Evolutionary conservation across 2,888 invertebrate species (phyloP).

Genomic region (Tachina lurida): DNA sequence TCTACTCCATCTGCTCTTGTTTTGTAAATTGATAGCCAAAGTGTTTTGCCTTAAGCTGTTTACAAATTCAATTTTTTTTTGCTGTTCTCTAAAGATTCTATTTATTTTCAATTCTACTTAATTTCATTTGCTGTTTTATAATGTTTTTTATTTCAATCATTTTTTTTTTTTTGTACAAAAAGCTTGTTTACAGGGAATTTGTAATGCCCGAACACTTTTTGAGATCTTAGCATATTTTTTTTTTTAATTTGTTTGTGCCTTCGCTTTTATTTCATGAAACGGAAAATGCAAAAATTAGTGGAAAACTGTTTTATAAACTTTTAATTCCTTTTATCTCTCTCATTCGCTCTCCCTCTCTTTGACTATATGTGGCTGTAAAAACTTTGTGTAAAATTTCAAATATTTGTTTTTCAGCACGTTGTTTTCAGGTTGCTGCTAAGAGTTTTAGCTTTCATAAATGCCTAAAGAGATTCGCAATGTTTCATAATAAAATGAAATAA

Average conservation of each 20-base stretch:
- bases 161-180: not conserved
- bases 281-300: conserved; percentile 28
- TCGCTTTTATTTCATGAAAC: conserved; percentile 1
- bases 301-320: conserved; percentile 17
- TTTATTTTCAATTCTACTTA: conserved; percentile 3
- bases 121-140: conserved; percentile 3
- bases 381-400: not conserved
- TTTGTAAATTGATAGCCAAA: not conserved
- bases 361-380: too few relatives aligned
- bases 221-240: conserved; percentile 42
- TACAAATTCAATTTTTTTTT: conserved; percentile 45
- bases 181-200: conserved; percentile 56
- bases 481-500: not conserved
- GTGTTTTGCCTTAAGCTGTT: conserved; percentile 40
- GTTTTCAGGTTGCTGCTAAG: not conserved
- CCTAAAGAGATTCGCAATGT: not conserved
- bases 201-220: conserved; percentile 45
- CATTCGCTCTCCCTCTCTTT: not conserved
- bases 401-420: not conserved
- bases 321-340: not conserved
- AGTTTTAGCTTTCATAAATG: not conserved
- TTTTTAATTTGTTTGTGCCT: not conserved
- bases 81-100: conserved; percentile 1
- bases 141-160: not conserved
- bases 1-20: not conserved